phyloP scores from a whole-genome alignment of 2,888 invertebrate species.

The Polydrusus cervinus region DNA sequence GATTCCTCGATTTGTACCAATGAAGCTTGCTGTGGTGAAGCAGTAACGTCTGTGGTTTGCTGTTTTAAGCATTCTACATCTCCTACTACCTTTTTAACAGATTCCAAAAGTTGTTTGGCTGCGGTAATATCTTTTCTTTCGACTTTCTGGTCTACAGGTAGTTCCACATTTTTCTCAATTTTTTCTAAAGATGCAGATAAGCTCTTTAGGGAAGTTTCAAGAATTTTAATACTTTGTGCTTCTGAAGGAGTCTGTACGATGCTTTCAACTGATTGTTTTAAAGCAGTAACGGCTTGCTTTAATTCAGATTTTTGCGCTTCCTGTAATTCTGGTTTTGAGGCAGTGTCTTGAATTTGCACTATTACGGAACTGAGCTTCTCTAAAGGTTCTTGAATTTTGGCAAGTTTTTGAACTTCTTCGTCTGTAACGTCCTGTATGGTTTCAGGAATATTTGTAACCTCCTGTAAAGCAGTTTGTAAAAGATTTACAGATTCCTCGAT shows the following conservation, averaged over 20 bases:
- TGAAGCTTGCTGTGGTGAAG: conserved; percentile 49
- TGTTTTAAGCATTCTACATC: conserved; percentile 31
- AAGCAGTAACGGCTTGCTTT: conserved; percentile 38
- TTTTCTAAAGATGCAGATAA: conserved; percentile 11
- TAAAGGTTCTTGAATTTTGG: conserved; percentile 43
- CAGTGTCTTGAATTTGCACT: conserved; percentile 46
- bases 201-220: conserved; percentile 13
- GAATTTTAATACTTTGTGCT: conserved; percentile 23
- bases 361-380: conserved; percentile 49
- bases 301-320: conserved; percentile 39
- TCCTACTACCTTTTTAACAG: conserved; percentile 32
- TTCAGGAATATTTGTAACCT: conserved; percentile 9
- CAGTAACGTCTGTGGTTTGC: conserved; percentile 5
- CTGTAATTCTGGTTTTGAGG: conserved; percentile 49
- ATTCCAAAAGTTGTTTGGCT: conserved; percentile 32
- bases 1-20: conserved; percentile 49
- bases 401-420: conserved; percentile 22
- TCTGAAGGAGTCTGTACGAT: conserved; percentile 8
- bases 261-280: conserved; percentile 34
- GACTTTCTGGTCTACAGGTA: neutral
- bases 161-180: conserved; percentile 9
- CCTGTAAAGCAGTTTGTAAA: conserved; percentile 42
- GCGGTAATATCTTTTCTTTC: conserved; percentile 22
- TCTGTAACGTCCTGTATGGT: neutral
- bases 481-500: conserved; percentile 31